Evolutionary conservation across 2,797 vertebrate species (phyloP), one percentile per base, ranked within the genome.

Genomic region (Synanceia verrucosa): DNA sequence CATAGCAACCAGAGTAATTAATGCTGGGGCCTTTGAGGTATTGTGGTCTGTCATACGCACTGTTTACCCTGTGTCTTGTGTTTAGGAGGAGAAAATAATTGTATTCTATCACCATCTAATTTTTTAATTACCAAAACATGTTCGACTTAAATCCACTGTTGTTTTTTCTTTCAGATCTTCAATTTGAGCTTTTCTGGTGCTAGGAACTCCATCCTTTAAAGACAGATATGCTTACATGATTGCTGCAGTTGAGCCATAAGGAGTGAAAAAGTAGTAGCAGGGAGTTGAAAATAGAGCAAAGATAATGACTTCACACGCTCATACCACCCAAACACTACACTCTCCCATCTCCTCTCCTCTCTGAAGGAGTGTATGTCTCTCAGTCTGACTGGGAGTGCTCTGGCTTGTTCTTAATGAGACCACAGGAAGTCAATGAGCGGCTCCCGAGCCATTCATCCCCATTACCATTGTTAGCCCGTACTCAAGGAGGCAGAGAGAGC

Each of bases 321-420:
- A 34, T 9, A 9, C 39, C 39, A 41, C 26, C 6, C 2, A 4
- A 43, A 48, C 41, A 21, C 44, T 37, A 19, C 57, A 19, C 67
- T 24, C 37, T 26, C 53, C 62, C 46, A 3, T 29, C 52, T 51
- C 50, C 52, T 28, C 67, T 47, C 50, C 57, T 19, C 67, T 65
- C 33, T 31, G 39, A 33, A 65, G 52, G 44, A 83, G 65, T 73
- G 70, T 33, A 47, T 28, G 62, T 77, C 19, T 73, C 41, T 0
- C 24, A 56, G 70, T 65, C 44, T 47, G 65, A 60, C 76, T 53
- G 67, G 70, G 67, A 73, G 78, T 67, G 68, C 78, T 79, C 70
- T 26, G 70, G 81, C 74, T 71, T 73, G 81, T 82, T 85, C 68
- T 77, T 91, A 89, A 88, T 79, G 86, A 89, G 85, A 86, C 72